Percentiles rank a stretch among this genome's conserved stretches.
Conservation (phyloP, 2,797 vertebrate species). For the Triplophysa bombifrons region DNA sequence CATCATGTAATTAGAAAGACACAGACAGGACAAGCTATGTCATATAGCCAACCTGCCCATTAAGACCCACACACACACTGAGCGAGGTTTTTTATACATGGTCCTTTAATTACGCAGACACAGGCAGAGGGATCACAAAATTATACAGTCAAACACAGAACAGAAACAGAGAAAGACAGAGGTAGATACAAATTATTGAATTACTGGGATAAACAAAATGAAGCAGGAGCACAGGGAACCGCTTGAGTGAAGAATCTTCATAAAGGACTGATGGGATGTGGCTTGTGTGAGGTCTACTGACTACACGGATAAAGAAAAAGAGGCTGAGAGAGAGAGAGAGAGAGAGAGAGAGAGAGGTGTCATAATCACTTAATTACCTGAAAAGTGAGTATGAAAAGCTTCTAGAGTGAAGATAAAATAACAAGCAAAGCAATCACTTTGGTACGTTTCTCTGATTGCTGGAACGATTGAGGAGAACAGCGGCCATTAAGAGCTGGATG, state of each 20-base stretch:
- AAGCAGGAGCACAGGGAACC: slow-evolving; percentile 18
- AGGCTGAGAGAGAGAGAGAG: not conserved
- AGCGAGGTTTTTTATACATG: slow-evolving; percentile 5
- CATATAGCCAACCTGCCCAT: slow-evolving; percentile 26
- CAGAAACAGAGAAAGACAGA: slow-evolving; percentile 43
- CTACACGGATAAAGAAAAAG: slow-evolving; percentile 37
- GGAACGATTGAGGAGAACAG: not conserved
- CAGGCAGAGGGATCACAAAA: slow-evolving; percentile 48
- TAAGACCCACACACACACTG: not conserved
- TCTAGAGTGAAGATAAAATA: slow-evolving; percentile 14
- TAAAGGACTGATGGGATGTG: slow-evolving; percentile 8
- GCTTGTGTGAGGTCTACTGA: slow-evolving; percentile 15
- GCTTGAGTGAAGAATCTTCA: slow-evolving; percentile 19
- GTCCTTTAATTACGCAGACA: slow-evolving; percentile 30
- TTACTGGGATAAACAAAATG: slow-evolving; percentile 46
- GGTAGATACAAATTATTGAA: slow-evolving; percentile 55
- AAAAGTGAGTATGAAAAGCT: slow-evolving; percentile 34
- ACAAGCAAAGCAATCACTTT: not conserved
- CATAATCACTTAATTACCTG: slow-evolving; percentile 38
- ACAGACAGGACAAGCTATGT: slow-evolving; percentile 10
- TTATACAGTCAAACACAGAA: slow-evolving; percentile 48
- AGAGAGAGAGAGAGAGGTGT: not conserved
- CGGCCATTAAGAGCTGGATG: not conserved
- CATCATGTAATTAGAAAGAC: slow-evolving; percentile 35
- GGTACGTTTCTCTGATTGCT: not conserved